A percentile compares a stretch with the other conserved stretches of the same genome.
phyloP scores from a whole-genome alignment of 2,888 invertebrate species.

The Cyclophora punctaria region DNA sequence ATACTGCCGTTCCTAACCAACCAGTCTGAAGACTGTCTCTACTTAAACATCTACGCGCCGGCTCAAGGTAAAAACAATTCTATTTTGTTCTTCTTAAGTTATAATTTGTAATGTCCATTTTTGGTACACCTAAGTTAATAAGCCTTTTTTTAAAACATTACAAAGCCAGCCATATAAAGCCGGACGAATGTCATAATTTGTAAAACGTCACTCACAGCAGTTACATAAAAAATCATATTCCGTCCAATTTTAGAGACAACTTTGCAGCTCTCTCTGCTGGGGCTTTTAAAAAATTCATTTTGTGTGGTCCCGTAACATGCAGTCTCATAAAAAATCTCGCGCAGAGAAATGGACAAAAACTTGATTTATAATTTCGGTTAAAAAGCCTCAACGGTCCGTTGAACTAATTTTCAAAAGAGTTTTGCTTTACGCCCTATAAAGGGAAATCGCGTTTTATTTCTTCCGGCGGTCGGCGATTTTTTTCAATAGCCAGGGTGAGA shows the following conservation, averaged over 20 bases:
- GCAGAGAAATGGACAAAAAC: conserved; percentile 33
- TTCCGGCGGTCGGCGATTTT: conserved; percentile 31
- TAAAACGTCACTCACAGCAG: background rate
- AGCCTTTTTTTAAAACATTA: too few species aligned
- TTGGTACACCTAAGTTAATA: too few species aligned
- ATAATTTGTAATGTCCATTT: background rate
- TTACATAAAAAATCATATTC: conserved; percentile 1
- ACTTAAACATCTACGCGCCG: conserved; percentile 97
- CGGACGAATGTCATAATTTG: background rate
- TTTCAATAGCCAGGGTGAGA: conserved; percentile 28
- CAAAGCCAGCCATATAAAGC: background rate
- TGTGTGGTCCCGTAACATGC: conserved; percentile 4
- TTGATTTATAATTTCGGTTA: conserved; percentile 47
- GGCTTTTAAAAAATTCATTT: conserved; percentile 10
- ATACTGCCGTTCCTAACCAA: conserved; percentile 90
- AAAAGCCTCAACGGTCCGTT: conserved; percentile 33
- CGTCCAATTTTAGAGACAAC: conserved; percentile 3
- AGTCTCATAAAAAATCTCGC: conserved; percentile 7
- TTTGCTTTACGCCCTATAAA: conserved; percentile 33
- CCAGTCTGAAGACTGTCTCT: conserved; percentile 97
- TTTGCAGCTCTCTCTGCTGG: background rate
- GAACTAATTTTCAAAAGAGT: conserved; percentile 51
- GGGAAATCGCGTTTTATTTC: conserved; percentile 41
- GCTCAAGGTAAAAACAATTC: conserved; percentile 85
- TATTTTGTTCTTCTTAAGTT: background rate